Evolutionary conservation across 2,797 vertebrate species (phyloP).

Genomic region (Steatocranus sp.): DNA sequence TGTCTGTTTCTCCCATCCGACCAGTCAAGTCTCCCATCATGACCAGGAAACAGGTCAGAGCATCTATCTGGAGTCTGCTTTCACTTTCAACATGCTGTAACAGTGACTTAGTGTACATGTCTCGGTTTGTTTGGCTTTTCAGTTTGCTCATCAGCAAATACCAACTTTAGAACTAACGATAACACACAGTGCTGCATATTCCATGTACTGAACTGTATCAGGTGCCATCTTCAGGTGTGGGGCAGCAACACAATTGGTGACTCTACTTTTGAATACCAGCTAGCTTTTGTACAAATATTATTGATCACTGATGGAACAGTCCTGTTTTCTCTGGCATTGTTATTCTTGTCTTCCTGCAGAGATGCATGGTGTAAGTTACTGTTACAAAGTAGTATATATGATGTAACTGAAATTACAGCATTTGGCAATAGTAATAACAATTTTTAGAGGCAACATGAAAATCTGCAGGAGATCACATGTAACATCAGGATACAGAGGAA

Average conservation of each 20-base stretch:
- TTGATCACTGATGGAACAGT: neutral
- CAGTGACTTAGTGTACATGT: neutral
- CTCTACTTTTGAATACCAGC: neutral
- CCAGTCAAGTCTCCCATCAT: slow-evolving; percentile 90
- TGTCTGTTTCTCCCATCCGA: slow-evolving; percentile 91
- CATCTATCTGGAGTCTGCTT: neutral
- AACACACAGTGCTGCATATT: neutral
- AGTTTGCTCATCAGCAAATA: neutral
- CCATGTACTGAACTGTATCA: neutral
- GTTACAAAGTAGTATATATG: neutral
- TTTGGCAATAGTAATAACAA: neutral
- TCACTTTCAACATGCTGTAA: neutral
- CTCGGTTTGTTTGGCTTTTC: neutral
- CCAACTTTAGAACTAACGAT: neutral
- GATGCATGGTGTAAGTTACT: neutral
- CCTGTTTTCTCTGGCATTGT: neutral
- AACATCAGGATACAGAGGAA: neutral
- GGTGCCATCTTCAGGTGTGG: neutral
- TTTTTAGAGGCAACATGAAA: neutral
- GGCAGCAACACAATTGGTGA: neutral
- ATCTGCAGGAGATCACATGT: neutral
- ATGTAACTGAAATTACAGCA: neutral
- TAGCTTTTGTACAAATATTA: neutral
- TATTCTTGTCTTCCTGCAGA: neutral
- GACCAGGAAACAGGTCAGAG: slow-evolving; percentile 75